A percentile compares a stretch with the other conserved stretches of the same genome.
These are phyloP conservation scores for Gnatocerus cornutus DNA, from an alignment of 2,888 invertebrate species.

Conservation along the genomic window DNA sequence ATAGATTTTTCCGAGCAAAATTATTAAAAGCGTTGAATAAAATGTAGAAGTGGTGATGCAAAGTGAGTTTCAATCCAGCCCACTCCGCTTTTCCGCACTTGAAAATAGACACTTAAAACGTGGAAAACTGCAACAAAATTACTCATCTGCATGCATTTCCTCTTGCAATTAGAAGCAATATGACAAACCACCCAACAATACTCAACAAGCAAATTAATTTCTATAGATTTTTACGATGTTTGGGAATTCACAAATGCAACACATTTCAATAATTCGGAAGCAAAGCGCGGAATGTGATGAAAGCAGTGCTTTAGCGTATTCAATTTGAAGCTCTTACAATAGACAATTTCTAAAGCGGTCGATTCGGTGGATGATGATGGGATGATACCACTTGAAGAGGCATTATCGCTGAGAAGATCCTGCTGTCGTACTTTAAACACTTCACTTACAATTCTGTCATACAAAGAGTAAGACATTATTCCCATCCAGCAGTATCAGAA, in stretches of 20 bases:
- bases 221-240: constrained; percentile 36
- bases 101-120: too few relatives aligned
- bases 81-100: too few relatives aligned
- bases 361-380: constrained; percentile 57
- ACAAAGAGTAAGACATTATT: constrained; percentile 32
- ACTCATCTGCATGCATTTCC: too few relatives aligned
- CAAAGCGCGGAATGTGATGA: constrained; percentile 47
- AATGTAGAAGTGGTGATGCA: too few relatives aligned
- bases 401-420: constrained; percentile 57
- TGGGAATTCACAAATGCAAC: constrained; percentile 39
- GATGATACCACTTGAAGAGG: constrained; percentile 59
- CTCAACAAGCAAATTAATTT: constrained; percentile 2
- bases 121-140: too few relatives aligned
- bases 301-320: constrained; percentile 53
- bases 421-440: constrained; percentile 54
- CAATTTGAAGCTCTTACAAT: constrained; percentile 58
- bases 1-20: too few relatives aligned
- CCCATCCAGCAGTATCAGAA: constrained; percentile 24
- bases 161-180: too few relatives aligned
- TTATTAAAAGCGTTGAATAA: too few relatives aligned
- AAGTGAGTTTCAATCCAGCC: too few relatives aligned
- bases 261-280: constrained; percentile 49
- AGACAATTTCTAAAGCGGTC: constrained; percentile 63
- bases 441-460: constrained; percentile 51
- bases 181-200: too few relatives aligned